phyloP scores from a whole-genome alignment of 1,140 invertebrate genomes.

The Armadillidium nasatum region DNA sequence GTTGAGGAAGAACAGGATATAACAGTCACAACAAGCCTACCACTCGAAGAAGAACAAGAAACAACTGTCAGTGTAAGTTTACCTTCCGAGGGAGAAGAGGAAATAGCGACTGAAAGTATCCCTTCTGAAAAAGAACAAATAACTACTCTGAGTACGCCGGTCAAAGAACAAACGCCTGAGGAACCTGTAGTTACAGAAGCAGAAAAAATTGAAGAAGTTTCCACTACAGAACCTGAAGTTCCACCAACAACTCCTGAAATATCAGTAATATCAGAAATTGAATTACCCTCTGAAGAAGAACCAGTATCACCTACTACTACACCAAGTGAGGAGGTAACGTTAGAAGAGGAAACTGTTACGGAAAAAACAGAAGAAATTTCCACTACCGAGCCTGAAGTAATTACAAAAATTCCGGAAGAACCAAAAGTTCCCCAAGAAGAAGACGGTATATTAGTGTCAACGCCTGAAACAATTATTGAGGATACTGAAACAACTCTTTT shows the following conservation, averaged over 20 bases:
- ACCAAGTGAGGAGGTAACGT: too few relatives aligned
- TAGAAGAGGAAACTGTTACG: too few relatives aligned
- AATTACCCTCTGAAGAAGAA: neutral
- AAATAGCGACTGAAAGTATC: neutral
- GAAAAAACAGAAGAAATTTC: too few relatives aligned
- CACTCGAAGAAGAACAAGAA: neutral
- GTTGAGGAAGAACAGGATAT: too few relatives aligned
- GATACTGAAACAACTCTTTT: too few relatives aligned
- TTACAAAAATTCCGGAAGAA: too few relatives aligned
- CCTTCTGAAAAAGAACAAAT: neutral
- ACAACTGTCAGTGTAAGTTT: neutral
- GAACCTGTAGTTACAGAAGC: constrained; percentile 25
- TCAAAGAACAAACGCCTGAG: constrained; percentile 32
- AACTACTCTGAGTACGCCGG: neutral
- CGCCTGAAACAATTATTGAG: too few relatives aligned
- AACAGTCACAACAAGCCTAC: neutral
- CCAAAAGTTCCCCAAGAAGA: too few relatives aligned
- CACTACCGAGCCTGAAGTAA: too few relatives aligned
- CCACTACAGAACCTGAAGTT: constrained; percentile 13
- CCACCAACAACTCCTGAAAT: neutral
- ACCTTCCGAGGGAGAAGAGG: neutral
- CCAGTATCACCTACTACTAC: neutral
- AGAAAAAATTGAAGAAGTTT: constrained; percentile 30
- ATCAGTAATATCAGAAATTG: neutral
- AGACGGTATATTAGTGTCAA: too few relatives aligned